Evolutionary conservation across 2,888 invertebrate species (phyloP).

Genomic region (Danaus chrysippus): DNA sequence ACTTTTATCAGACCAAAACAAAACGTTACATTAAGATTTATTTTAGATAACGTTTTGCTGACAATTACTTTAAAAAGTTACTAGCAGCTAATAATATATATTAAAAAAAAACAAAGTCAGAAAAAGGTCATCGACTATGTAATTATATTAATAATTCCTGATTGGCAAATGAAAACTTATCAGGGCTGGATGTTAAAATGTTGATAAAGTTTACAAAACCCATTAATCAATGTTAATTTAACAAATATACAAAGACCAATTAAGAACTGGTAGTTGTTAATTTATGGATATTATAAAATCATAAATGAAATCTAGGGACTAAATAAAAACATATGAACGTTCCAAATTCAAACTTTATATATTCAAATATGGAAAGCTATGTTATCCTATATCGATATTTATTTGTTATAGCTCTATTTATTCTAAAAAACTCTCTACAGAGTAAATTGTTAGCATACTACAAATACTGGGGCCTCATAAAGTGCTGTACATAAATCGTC

Average conservation of each 20-base stretch:
- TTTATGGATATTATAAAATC: not conserved
- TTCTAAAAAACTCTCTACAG: not conserved
- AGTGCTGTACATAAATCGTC: conserved; percentile 24
- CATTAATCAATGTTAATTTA: conserved; percentile 5
- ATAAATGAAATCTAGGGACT: not conserved
- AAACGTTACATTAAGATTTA: not conserved
- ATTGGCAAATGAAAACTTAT: not conserved
- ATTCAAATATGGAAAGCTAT: not conserved
- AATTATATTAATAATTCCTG: not conserved
- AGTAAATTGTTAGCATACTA: not conserved
- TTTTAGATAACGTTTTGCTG: not conserved
- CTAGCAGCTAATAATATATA: too few species aligned
- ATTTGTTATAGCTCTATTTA: not conserved
- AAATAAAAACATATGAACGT: not conserved
- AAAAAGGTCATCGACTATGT: too few species aligned
- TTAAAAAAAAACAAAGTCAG: too few species aligned
- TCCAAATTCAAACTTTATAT: not conserved
- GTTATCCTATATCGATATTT: too few species aligned
- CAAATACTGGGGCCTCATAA: conserved; percentile 9
- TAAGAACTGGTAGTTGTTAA: not conserved
- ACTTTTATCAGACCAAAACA: not conserved
- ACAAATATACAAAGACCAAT: conserved; percentile 5
- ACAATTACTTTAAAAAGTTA: too few species aligned
- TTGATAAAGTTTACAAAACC: conserved; percentile 4
- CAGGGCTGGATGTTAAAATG: not conserved